Conservation (phyloP, 1,140 invertebrate species). For the Lasaia peninsularis region DNA sequence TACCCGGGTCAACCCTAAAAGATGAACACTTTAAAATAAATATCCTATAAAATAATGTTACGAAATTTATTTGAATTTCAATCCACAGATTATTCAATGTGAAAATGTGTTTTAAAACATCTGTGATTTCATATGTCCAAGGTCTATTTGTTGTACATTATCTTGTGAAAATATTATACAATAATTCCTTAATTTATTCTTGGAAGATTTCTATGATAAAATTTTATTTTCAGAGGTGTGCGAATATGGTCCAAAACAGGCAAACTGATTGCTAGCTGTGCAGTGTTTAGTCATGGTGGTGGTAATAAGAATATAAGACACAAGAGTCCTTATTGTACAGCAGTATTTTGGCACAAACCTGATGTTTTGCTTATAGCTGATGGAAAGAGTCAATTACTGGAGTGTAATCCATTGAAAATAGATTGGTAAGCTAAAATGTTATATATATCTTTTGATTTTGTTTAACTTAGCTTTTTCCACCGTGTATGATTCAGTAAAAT, state of each 20-base stretch:
- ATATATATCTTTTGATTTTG: too few relatives aligned
- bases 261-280: conserved; percentile 44
- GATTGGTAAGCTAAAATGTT: conserved; percentile 52
- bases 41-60: too few relatives aligned
- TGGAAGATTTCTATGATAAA: neutral
- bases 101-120: too few relatives aligned
- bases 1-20: too few relatives aligned
- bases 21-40: too few relatives aligned
- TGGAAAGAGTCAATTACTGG: conserved; percentile 45
- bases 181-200: neutral
- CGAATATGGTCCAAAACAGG: conserved; percentile 58
- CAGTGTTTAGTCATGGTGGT: conserved; percentile 17
- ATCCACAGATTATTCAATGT: too few relatives aligned
- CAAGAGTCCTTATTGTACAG: conserved; percentile 28
- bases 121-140: too few relatives aligned
- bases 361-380: conserved; percentile 52
- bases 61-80: too few relatives aligned
- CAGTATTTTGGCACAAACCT: conserved; percentile 51
- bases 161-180: too few relatives aligned
- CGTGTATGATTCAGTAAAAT: too few relatives aligned
- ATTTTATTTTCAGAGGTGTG: conserved; percentile 38
- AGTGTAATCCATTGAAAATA: conserved; percentile 50
- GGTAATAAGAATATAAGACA: conserved; percentile 25
- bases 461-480: too few relatives aligned
- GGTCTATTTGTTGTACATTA: too few relatives aligned